These are phyloP conservation scores for Micromys minutus DNA, from an alignment of 2,113 vertebrate genomes.

Conservation along the genomic window DNA sequence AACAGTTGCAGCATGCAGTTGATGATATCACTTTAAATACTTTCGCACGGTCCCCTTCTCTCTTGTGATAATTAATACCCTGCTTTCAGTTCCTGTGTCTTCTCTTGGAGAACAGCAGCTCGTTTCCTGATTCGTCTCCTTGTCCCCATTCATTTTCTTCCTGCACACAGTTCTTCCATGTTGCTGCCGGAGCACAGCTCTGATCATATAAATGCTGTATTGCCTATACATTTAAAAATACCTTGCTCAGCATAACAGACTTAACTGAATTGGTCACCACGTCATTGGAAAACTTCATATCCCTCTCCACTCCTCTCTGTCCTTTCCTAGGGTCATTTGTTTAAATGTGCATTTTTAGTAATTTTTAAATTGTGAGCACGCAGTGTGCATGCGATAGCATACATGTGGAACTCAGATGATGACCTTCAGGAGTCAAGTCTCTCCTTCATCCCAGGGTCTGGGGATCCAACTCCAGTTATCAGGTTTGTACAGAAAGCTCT, in stretches of 20 bases:
- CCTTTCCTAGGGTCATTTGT: conserved; percentile 2
- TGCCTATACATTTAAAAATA: conserved; percentile 22
- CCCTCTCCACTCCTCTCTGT: conserved; percentile 1
- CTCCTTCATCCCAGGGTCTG: background rate
- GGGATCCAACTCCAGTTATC: no score
- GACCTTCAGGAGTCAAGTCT: background rate
- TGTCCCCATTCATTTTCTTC: conserved; percentile 9
- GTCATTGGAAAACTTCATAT: conserved; percentile 39
- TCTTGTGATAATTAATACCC: conserved; percentile 12
- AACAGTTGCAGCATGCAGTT: conserved; percentile 12
- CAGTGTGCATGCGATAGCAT: background rate
- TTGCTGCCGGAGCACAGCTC: background rate
- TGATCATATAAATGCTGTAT: background rate
- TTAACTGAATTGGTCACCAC: conserved; percentile 1
- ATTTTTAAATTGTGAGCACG: background rate
- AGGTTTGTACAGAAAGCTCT: background rate
- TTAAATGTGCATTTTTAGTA: background rate
- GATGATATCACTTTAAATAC: conserved; percentile 45
- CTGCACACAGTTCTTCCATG: conserved; percentile 18
- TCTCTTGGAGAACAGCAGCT: conserved; percentile 24
- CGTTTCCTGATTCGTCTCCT: conserved; percentile 46
- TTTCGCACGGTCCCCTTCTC: conserved; percentile 42
- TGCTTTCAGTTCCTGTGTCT: conserved; percentile 32
- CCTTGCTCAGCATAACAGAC: background rate
- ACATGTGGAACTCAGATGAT: background rate